Base-by-base conservation (phyloP, 2,113 vertebrate species). In the Rynchops niger region DNA sequence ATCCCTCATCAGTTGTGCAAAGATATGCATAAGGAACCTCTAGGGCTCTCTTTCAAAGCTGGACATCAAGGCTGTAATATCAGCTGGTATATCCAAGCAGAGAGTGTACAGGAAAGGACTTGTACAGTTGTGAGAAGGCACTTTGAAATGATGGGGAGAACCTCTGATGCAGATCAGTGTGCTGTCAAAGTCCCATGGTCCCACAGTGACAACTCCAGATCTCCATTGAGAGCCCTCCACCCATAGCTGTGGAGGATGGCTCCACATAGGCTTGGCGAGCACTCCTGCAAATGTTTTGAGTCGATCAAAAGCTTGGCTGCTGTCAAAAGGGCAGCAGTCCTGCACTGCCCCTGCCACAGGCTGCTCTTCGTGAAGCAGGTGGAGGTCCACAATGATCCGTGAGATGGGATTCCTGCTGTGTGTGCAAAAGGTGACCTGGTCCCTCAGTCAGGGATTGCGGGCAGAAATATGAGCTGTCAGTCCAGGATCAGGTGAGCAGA, bases 401-500 rank as follows among this genome's bases (percentile, higher is more conserved):
- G 27, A 43, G 30, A 27, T 26, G 27, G 45, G 27, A 30, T 6
- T 50, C 15, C 20, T 45, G 16, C 59, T 73, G 20, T 20, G 26
- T 29, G 17, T 19, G 6, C 36, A n/a, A 36, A 76, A 66, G 53
- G 17, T 74, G 50, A 81, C 13, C 32, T 32, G 12, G 25, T 53
- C 22, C 42, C 34, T 26, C 0, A 0, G 15, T 62, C 59, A 69
- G 49, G 12, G 27, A 58, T 7, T 2, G 0, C 5, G 5, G 59
- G 32, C 34, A 59, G 45, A 81, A 87, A n/a, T 36, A 12, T 32
- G 26, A 47, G 20, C 49, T 87, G 22, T n/a, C 20, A 30, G 20
- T 80, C 55, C 42, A 32, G 30, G 12, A 72, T 59, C 17, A 30
- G 34, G 19, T 21, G 38, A 76, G 27, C 40, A 73, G 49, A 38